Conservation (phyloP, 1,140 invertebrate genomes). For the Gryon sp. region DNA sequence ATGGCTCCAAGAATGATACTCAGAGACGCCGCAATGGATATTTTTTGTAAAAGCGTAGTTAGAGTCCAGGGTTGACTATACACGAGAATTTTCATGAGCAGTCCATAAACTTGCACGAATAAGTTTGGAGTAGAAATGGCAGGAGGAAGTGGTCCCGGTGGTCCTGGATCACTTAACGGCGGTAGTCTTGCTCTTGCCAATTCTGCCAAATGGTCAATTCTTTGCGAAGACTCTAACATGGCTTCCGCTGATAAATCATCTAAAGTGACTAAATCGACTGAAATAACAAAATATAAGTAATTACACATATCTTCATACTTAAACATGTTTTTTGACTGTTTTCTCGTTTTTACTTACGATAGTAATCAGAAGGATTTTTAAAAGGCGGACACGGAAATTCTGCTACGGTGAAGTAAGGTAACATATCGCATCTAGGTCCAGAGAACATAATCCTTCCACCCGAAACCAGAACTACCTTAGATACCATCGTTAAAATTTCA, state of each 20-base stretch:
- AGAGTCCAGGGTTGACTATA: slow-evolving; percentile 94
- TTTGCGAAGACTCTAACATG: slow-evolving; percentile 94
- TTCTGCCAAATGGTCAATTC: slow-evolving; percentile 93
- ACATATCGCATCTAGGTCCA: slow-evolving; percentile 91
- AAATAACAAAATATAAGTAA: slow-evolving; percentile 23
- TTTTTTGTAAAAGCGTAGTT: slow-evolving; percentile 86
- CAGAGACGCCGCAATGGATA: slow-evolving; percentile 88
- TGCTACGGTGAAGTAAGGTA: slow-evolving; percentile 94
- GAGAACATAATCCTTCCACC: slow-evolving; percentile 94
- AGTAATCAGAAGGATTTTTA: slow-evolving; percentile 98
- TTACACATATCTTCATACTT: background rate
- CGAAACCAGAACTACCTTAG: slow-evolving; percentile 90
- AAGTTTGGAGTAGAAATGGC: slow-evolving; percentile 82
- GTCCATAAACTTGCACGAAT: slow-evolving; percentile 84
- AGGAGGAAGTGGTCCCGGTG: slow-evolving; percentile 86
- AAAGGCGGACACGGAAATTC: slow-evolving; percentile 97
- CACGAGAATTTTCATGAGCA: slow-evolving; percentile 83
- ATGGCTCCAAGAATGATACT: slow-evolving; percentile 92
- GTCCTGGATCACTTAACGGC: slow-evolving; percentile 86
- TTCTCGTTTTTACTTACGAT: slow-evolving; percentile 84
- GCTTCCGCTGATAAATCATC: slow-evolving; percentile 96
- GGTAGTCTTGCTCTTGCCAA: slow-evolving; percentile 84
- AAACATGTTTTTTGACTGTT: background rate
- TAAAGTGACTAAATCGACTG: slow-evolving; percentile 95
- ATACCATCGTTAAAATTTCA: slow-evolving; percentile 97